These are phyloP conservation scores for Nasonia longicornis DNA, from an alignment of 1,140 invertebrate species.

Conservation along the genomic window DNA sequence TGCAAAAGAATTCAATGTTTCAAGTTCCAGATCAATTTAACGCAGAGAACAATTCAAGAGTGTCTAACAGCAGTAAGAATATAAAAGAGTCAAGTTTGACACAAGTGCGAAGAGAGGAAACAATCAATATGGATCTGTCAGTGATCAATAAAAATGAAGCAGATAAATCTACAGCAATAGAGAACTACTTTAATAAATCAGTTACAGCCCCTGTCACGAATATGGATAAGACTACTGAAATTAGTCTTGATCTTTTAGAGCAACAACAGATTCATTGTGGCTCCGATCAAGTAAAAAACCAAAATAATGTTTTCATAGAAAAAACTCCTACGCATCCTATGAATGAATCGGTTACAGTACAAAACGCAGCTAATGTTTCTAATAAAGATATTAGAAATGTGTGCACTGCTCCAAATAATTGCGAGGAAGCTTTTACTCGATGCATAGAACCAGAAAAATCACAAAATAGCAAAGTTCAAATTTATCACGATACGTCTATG, in stretches of 20 bases:
- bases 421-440: neutral
- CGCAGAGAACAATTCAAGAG: slow-evolving; percentile 3
- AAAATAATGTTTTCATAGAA: no score
- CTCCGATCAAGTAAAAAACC: no score
- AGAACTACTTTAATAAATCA: slow-evolving; percentile 13
- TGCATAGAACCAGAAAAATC: neutral
- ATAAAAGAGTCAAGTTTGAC: neutral
- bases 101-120: neutral
- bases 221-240: slow-evolving; percentile 10
- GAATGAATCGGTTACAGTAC: neutral
- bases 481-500: slow-evolving; percentile 26
- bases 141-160: neutral
- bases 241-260: neutral
- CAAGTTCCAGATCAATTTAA: neutral
- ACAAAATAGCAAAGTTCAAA: neutral
- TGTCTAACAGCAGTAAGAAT: neutral
- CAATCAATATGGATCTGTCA: neutral
- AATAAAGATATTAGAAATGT: neutral
- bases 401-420: neutral
- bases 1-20: slow-evolving; percentile 22
- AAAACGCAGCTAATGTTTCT: neutral
- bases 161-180: neutral
- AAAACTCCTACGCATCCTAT: neutral
- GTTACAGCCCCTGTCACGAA: neutral
- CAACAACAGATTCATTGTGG: no score